A percentile compares a stretch with the other conserved stretches of the same genome.
Conservation (phyloP, 2,888 invertebrate species). For the Nebria brevicollis region DNA sequence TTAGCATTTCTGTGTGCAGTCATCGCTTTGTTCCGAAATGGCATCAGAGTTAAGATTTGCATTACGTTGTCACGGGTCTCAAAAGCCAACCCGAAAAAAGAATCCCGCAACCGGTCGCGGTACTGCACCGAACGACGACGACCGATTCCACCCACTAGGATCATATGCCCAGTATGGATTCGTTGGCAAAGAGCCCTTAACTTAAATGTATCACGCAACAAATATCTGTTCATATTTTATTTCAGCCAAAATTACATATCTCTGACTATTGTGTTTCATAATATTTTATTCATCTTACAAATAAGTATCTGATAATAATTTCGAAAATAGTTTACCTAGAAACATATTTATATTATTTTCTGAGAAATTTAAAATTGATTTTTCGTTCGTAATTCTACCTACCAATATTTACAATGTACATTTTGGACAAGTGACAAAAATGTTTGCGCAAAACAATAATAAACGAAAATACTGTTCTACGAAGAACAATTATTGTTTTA, state of each 20-base stretch:
- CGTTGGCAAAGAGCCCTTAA: constrained; percentile 64
- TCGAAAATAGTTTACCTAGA: too few species aligned
- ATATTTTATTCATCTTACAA: background rate
- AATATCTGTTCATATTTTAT: background rate
- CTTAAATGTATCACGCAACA: constrained; percentile 51
- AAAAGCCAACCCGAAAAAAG: constrained; percentile 64
- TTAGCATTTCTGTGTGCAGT: constrained; percentile 63
- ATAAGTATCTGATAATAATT: too few species aligned
- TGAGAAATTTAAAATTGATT: too few species aligned
- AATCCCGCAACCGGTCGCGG: constrained; percentile 53
- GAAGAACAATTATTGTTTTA: too few species aligned
- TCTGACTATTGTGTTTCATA: background rate
- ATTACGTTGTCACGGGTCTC: constrained; percentile 72
- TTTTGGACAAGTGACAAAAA: too few species aligned
- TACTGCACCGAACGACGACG: constrained; percentile 56
- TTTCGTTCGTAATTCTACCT: too few species aligned
- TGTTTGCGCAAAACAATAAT: too few species aligned
- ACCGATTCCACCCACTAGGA: constrained; percentile 63
- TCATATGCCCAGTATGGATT: constrained; percentile 75
- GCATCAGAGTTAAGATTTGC: constrained; percentile 76
- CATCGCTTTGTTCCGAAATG: constrained; percentile 79
- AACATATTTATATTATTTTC: too few species aligned
- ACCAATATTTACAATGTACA: too few species aligned
- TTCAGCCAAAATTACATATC: background rate
- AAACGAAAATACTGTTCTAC: too few species aligned